Conservation (phyloP, 1,140 invertebrate species). For the Fopius arisanus region DNA sequence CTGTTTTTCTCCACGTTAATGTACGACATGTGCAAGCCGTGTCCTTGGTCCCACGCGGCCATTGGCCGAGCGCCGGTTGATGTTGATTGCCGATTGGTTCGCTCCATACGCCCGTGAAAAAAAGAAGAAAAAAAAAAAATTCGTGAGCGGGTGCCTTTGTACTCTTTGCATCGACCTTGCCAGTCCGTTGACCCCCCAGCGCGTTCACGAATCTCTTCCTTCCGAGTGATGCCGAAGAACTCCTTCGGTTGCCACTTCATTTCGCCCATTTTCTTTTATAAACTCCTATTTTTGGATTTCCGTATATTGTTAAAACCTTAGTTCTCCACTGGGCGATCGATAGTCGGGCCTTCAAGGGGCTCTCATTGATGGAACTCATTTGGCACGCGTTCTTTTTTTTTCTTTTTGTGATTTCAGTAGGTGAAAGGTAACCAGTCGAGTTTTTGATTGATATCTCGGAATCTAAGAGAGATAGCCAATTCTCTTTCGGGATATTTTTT, state of each 20-base stretch:
- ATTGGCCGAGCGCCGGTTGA: slow-evolving; percentile 55
- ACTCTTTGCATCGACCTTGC: slow-evolving; percentile 36
- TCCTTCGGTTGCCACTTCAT: background rate
- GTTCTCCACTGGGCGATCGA: too few species aligned
- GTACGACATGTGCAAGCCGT: slow-evolving; percentile 38
- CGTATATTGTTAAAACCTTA: too few species aligned
- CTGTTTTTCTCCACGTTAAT: background rate
- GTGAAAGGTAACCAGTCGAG: too few species aligned
- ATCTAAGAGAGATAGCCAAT: too few species aligned
- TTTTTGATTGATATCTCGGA: too few species aligned
- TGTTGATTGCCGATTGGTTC: slow-evolving; percentile 37
- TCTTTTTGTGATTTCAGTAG: too few species aligned
- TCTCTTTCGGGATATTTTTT: too few species aligned
- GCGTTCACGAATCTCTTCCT: slow-evolving; percentile 16
- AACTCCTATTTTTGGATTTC: background rate
- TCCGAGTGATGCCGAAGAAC: background rate
- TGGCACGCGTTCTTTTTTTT: too few species aligned
- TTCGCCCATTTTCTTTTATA: background rate
- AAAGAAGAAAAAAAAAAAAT: slow-evolving; percentile 27
- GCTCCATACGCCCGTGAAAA: slow-evolving; percentile 11
- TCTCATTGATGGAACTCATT: too few species aligned
- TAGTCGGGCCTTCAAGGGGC: too few species aligned
- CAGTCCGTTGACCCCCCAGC: slow-evolving; percentile 27
- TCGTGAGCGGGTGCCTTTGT: slow-evolving; percentile 30
- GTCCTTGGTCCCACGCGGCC: slow-evolving; percentile 61